Conservation (phyloP, 2,888 invertebrate genomes). For the Rotaria sp. region DNA sequence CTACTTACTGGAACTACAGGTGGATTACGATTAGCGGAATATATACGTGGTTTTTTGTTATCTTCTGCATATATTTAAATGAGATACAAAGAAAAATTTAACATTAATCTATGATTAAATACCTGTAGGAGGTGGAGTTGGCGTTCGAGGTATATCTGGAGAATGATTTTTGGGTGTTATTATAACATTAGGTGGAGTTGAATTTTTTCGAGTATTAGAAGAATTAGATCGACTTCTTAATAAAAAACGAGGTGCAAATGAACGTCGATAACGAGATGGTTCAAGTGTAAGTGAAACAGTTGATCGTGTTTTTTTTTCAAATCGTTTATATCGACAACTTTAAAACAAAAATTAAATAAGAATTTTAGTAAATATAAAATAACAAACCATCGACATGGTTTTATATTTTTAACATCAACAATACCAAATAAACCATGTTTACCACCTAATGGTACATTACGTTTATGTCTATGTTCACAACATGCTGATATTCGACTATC, state of each 20-base stretch:
- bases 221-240: background rate
- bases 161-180: background rate
- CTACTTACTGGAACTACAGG: no score
- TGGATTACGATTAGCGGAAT: no score
- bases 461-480: slow-evolving; percentile 5
- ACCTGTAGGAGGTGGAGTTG: background rate
- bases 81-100: no score
- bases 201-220: background rate
- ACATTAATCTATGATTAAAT: background rate
- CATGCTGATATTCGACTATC: background rate
- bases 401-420: background rate
- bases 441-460: background rate
- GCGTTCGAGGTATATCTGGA: background rate
- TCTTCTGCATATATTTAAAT: background rate
- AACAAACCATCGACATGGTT: background rate
- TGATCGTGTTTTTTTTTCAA: background rate
- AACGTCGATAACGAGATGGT: background rate
- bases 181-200: background rate
- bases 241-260: background rate
- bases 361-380: background rate
- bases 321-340: background rate
- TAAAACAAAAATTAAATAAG: background rate
- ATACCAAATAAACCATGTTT: background rate
- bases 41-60: no score
- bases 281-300: background rate